Evolutionary conservation across 2,113 vertebrate species (phyloP).

Genomic region (Vanacampus margaritifer): DNA sequence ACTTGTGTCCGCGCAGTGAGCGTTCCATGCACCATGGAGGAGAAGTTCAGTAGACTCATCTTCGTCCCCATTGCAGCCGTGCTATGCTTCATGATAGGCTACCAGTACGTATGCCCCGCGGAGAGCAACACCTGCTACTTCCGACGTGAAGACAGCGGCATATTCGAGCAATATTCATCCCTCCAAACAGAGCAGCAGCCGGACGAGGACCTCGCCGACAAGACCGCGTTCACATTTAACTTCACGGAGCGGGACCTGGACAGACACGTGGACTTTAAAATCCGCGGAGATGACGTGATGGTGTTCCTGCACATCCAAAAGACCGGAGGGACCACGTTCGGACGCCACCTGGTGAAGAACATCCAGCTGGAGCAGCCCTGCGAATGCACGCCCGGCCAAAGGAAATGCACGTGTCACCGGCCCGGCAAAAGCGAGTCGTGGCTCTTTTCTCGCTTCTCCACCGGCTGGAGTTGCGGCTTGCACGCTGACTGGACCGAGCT

Average conservation of each 20-base stretch:
- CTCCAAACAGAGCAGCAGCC: conserved; percentile 61
- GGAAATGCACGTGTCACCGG: conserved; percentile 91
- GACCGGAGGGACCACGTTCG: conserved; percentile 93
- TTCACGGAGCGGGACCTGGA: conserved; percentile 83
- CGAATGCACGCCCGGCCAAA: conserved; percentile 85
- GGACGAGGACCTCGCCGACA: conserved; percentile 68
- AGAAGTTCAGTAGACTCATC: conserved; percentile 85
- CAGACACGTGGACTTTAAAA: conserved; percentile 80
- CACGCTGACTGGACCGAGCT: conserved; percentile 91
- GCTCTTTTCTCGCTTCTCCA: conserved; percentile 89
- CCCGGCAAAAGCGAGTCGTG: conserved; percentile 87
- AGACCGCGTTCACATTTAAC: conserved; percentile 74
- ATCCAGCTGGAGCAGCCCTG: conserved; percentile 92
- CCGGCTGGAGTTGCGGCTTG: conserved; percentile 87
- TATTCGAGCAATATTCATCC: conserved; percentile 40
- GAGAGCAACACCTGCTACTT: conserved; percentile 71
- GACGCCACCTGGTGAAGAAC: conserved; percentile 89
- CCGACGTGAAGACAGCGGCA: conserved; percentile 48
- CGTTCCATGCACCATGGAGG: conserved; percentile 78
- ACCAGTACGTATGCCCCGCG: conserved; percentile 84
- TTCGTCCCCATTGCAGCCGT: conserved; percentile 83
- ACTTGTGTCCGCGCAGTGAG: conserved; percentile 51
- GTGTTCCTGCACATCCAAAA: conserved; percentile 96
- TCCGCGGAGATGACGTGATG: conserved; percentile 88
- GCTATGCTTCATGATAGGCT: conserved; percentile 84